Evolutionary conservation across 2,113 vertebrate species (phyloP).

Genomic region (Megalops atlanticus): DNA sequence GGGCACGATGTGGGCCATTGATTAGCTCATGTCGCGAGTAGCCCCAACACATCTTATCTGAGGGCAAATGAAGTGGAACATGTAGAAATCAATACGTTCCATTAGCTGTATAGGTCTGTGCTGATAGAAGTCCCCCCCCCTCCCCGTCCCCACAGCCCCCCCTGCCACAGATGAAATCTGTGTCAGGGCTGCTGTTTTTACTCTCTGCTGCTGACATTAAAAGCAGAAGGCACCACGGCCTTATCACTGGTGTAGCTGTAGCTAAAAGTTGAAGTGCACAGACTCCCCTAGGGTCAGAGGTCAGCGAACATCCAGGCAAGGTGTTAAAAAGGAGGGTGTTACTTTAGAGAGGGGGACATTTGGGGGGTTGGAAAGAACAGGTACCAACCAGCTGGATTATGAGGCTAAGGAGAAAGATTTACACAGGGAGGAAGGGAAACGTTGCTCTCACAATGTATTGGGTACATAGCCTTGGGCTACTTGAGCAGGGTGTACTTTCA

Average conservation of each 20-base stretch:
- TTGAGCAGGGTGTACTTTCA: not conserved
- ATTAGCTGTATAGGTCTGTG: not conserved
- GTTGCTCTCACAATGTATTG: not conserved
- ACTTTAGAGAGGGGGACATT: not conserved
- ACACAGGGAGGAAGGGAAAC: not conserved
- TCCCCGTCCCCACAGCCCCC: too few relatives aligned
- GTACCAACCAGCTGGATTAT: not conserved
- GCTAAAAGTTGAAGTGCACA: not conserved
- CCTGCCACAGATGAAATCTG: not conserved
- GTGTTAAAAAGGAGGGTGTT: not conserved
- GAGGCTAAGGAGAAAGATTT: not conserved
- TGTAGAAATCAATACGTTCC: constrained; percentile 1
- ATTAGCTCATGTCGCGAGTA: not conserved
- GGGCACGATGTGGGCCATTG: not conserved
- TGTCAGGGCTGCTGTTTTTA: not conserved
- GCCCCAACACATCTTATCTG: not conserved
- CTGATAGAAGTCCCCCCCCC: not conserved
- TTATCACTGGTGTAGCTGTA: not conserved
- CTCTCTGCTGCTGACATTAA: not conserved
- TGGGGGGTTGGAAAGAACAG: not conserved
- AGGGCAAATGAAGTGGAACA: not conserved
- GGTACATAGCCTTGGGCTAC: not conserved
- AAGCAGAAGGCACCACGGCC: not conserved
- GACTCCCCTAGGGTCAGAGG: not conserved
- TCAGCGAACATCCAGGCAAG: not conserved